Evolutionary conservation across 2,797 vertebrate species (phyloP), one percentile per base, ranked within the genome.

Genomic region (Holocentrus rufus): DNA sequence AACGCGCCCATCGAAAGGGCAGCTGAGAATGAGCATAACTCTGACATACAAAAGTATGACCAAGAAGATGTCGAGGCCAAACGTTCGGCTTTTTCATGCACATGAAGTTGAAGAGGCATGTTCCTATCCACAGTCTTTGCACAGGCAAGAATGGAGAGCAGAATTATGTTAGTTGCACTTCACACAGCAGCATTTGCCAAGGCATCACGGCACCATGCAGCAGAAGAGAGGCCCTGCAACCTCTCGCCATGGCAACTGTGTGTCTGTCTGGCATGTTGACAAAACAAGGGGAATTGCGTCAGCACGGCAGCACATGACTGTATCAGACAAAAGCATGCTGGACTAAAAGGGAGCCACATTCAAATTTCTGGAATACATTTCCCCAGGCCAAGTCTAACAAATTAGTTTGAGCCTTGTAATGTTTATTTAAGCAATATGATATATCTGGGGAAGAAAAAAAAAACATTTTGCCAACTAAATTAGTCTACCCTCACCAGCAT

Each of bases 91-190:
- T 47, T 65, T 68, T 65, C 90, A 87, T 90, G 91, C 88, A 82
- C 1, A 65, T 31, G 3, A 63, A n/a, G 64, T 69, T 76, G 22
- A 55, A 76, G 27, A 71, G 44, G 59, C 31, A 71, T 47, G 53
- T 77, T 86, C 61, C 27, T 20, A 46, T 73, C 42, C 1, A 34
- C 2, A 31, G 61, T 50, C 8, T 65, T 62, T 25, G 13, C 46
- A 42, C 20, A 70, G 47, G 64, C 71, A 75, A 74, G 55, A 46
- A 20, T 22, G 69, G 56, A 70, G 42, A 63, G 69, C 64, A 67
- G 57, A 74, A 54, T 46, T 68, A 58, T 72, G 83, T 88, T 89
- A 84, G 89, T 88, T 47, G 76, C 63, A 72, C 76, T 85, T 79
- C 60, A 58, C 72, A 69, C 54, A 65, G 79, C 62, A 72, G n/a